Evolutionary conservation across 2,797 vertebrate genomes (phyloP).

Genomic region (Cryptoblepharus egeriae): DNA sequence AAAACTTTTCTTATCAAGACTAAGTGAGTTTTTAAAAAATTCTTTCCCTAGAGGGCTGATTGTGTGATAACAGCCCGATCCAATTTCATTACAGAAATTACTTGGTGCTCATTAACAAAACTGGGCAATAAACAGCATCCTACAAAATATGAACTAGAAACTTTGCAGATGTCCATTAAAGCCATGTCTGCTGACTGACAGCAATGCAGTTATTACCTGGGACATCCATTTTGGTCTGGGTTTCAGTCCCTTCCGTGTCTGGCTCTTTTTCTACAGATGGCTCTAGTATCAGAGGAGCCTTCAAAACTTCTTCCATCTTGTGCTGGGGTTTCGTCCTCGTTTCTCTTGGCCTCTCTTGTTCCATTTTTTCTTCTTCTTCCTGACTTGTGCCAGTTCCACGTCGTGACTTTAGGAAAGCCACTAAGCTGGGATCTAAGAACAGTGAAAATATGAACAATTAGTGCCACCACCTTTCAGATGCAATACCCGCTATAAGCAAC

Average conservation of each 20-base stretch:
- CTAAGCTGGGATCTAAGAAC: constrained; percentile 85
- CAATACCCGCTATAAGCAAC: no score
- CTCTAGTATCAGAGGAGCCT: constrained; percentile 1
- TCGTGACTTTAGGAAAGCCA: constrained; percentile 88
- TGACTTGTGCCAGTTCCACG: constrained; percentile 58
- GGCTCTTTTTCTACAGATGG: constrained; percentile 11
- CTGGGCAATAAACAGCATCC: neutral
- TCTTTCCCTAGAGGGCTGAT: neutral
- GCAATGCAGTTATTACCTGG: constrained; percentile 53
- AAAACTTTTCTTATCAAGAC: constrained; percentile 16
- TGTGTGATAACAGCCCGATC: neutral
- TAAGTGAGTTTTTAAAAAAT: constrained; percentile 4
- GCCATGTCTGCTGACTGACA: constrained; percentile 2
- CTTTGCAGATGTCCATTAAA: neutral
- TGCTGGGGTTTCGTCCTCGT: constrained; percentile 18
- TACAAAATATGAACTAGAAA: constrained; percentile 1
- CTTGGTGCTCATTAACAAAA: neutral
- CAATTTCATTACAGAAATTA: neutral
- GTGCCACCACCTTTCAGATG: no score
- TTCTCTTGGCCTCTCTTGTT: constrained; percentile 51
- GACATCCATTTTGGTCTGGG: constrained; percentile 32
- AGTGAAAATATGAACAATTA: constrained; percentile 51
- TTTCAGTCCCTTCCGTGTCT: constrained; percentile 38
- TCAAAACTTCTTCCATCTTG: constrained; percentile 9
- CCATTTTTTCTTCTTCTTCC: constrained; percentile 56